Evolutionary conservation across 1,140 invertebrate species (phyloP).

Genomic region (Sitobion miscanthi): DNA sequence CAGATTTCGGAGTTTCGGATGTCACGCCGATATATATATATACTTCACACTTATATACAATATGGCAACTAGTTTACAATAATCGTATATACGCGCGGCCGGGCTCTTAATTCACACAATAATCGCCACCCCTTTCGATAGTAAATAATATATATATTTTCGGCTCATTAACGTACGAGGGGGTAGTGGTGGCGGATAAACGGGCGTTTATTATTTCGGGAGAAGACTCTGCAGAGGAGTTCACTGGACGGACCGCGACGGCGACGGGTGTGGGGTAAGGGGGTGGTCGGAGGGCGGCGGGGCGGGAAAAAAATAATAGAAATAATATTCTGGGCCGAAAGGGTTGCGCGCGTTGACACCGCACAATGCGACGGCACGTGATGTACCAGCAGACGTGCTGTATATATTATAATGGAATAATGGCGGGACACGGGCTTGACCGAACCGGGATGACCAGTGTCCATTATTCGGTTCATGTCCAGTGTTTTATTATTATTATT

Average conservation of each 20-base stretch:
- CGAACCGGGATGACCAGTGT: conserved; percentile 34
- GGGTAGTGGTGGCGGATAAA: background rate
- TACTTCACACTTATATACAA: too few relatives aligned
- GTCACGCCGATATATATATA: background rate
- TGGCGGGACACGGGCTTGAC: background rate
- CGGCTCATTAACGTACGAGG: conserved; percentile 24
- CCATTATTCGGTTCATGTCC: background rate
- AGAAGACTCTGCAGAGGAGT: background rate
- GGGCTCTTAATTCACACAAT: conserved; percentile 42
- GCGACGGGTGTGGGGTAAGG: background rate
- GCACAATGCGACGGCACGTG: conserved; percentile 36
- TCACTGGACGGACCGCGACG: background rate
- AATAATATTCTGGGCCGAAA: background rate
- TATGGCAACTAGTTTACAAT: background rate
- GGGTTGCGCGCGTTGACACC: background rate
- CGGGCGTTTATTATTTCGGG: background rate
- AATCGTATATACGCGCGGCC: background rate
- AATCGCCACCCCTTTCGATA: background rate
- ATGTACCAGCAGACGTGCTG: conserved; percentile 44
- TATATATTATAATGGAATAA: background rate
- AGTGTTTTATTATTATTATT: background rate
- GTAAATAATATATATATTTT: conserved; percentile 4
- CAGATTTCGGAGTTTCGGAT: conserved; percentile 10
- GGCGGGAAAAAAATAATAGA: background rate
- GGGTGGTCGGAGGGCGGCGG: background rate